phyloP scores from a whole-genome alignment of 2,888 invertebrate species.

The Ptilodon capucinus region DNA sequence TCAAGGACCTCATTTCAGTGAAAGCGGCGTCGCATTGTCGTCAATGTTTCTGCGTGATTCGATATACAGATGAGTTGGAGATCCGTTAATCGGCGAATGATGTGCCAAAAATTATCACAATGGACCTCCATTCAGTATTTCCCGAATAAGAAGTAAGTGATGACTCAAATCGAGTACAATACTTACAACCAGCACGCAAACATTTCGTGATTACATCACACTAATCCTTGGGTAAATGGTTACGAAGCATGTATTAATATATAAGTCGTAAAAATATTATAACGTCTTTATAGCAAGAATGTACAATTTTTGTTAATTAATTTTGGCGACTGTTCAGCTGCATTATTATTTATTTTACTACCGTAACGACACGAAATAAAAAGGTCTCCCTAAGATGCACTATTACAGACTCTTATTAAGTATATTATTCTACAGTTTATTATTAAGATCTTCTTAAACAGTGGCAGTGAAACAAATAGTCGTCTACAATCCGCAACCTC shows the following conservation, averaged over 20 bases:
- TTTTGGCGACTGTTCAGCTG: no score
- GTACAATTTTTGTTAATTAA: no score
- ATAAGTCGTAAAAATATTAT: no score
- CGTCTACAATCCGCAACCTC: no score
- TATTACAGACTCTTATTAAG: no score
- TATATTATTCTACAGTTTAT: no score
- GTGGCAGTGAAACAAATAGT: no score
- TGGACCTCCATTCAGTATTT: not conserved
- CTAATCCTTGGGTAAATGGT: not conserved
- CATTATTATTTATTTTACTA: no score
- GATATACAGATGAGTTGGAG: not conserved
- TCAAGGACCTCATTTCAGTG: constrained; percentile 2
- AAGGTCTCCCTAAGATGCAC: no score
- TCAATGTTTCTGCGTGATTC: not conserved
- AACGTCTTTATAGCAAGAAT: no score
- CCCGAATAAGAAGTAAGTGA: not conserved
- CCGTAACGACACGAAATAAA: no score
- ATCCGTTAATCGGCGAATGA: not conserved
- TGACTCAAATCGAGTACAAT: not conserved
- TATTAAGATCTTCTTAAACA: no score
- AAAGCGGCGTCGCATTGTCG: not conserved
- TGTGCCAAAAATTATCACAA: not conserved
- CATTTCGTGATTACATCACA: not conserved
- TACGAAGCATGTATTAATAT: not conserved
- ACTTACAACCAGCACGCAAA: not conserved